Base-by-base conservation (phyloP, 2,888 invertebrate genomes). In the Calameuta filiformis region DNA sequence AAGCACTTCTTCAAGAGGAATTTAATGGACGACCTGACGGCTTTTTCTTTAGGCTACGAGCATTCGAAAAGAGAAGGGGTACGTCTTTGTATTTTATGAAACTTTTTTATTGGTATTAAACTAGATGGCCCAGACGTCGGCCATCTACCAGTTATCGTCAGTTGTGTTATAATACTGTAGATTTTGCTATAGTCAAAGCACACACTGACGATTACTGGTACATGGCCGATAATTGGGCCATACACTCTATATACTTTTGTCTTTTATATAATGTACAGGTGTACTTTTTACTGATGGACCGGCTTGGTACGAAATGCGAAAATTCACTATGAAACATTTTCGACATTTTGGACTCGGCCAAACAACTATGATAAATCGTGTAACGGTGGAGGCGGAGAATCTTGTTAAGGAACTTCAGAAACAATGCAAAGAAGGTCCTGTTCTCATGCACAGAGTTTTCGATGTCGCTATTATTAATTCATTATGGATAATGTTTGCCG, bases 1-100 rank as follows among this genome's bases (percentile, higher is more conserved):
- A 94, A 87, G 94, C 94, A 11, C 92, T 95, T 73, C 92, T 92
- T 1, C 92, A 93, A 12, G 94, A 94, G 31, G 94, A 94, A 79
- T 95, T 95, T 83, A 95, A 95, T 85, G 95, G 95, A 0, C 92
- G 96, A 79, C 96, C 96, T 0, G 93, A 95, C 83, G 95, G 94
- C 37, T 96, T 95, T 87, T 95, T 96, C 87, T 94, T 95, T 83
- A 92, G 93, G 81, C 89, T 95, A 79, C 92, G 96, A 78, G 93
- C 95, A 35, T 94, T 95, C 81, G 95, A 95, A 30, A 93, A 94
- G 88, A 92, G 94, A 89, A 91, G 93, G 82, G 96, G 96, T 95
- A 89, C 89, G 88, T 89, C 31, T 71, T 69, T 56, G 30, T 23
- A 37, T 73, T 80, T 73, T 75, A 40, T 68, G 56, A 12, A 23